A percentile compares a stretch with the other conserved stretches of the same genome.
These are phyloP conservation scores for Melanerpes aurifrons DNA, from an alignment of 2,113 vertebrate species.

Conservation along the genomic window DNA sequence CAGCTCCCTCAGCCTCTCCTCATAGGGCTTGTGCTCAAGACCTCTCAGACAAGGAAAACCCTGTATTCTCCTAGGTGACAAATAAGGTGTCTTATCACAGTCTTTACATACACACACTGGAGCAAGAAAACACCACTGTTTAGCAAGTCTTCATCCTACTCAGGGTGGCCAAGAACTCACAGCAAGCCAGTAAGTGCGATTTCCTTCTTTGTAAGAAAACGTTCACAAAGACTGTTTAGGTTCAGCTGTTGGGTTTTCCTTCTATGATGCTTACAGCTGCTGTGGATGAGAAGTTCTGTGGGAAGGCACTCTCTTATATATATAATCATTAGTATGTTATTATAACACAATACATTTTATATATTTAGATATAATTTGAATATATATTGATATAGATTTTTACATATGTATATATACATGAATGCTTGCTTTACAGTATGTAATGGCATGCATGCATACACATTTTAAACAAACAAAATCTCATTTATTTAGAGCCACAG, in stretches of 20 bases:
- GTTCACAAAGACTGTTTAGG: not conserved
- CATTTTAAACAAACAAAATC: not conserved
- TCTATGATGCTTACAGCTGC: not conserved
- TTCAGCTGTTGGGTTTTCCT: not conserved
- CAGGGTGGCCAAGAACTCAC: not conserved
- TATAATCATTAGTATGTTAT: no score
- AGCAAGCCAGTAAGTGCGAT: accelerated
- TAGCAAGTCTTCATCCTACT: not conserved
- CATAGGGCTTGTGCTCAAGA: no score
- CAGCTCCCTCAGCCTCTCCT: no score
- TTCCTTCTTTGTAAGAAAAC: not conserved
- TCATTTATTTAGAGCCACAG: not conserved
- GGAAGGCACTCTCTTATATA: not conserved
- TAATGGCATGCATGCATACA: accelerated
- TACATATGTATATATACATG: no score
- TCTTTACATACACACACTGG: not conserved
- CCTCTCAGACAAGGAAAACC: not conserved
- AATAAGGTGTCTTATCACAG: not conserved
- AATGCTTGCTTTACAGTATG: not conserved
- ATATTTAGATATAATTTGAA: no score
- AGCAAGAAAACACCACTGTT: not conserved
- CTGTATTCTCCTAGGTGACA: not conserved
- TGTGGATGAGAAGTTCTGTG: not conserved
- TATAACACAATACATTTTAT: no score
- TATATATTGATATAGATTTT: no score